These are phyloP conservation scores for Mesaphorura yosii DNA, from an alignment of 1,140 invertebrate species.

Conservation along the genomic window DNA sequence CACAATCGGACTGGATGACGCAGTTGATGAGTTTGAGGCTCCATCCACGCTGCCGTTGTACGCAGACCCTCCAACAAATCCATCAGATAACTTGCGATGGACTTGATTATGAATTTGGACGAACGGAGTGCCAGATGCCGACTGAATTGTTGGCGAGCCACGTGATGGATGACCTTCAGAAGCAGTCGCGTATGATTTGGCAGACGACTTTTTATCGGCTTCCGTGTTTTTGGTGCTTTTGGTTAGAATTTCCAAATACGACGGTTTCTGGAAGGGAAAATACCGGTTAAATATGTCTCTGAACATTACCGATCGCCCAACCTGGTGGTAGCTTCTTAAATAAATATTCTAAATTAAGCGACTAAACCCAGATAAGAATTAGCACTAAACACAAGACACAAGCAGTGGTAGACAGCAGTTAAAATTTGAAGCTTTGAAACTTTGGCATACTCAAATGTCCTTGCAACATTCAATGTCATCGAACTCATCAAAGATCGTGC, in stretches of 20 bases:
- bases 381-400: too few species aligned
- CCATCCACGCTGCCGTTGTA: background rate
- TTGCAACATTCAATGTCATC: too few species aligned
- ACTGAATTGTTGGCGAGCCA: background rate
- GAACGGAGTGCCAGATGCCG: background rate
- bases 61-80: conserved; percentile 6
- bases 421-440: too few species aligned
- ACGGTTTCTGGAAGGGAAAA: conserved; percentile 27
- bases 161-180: background rate
- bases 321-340: too few species aligned
- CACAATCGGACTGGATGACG: conserved; percentile 18
- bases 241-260: conserved; percentile 27
- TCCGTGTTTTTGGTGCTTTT: conserved; percentile 7
- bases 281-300: too few species aligned
- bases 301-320: too few species aligned
- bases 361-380: too few species aligned
- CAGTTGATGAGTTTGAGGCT: conserved; percentile 18
- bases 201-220: background rate
- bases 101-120: conserved; percentile 4
- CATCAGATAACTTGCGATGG: conserved; percentile 10
- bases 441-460: too few species aligned
- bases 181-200: background rate
- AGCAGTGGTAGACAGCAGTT: too few species aligned
- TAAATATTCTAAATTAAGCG: too few species aligned
- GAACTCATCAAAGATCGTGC: too few species aligned